These are phyloP conservation scores for Prionailurus bengalensis DNA, from an alignment of 2,113 vertebrate genomes.

Conservation along the genomic window DNA sequence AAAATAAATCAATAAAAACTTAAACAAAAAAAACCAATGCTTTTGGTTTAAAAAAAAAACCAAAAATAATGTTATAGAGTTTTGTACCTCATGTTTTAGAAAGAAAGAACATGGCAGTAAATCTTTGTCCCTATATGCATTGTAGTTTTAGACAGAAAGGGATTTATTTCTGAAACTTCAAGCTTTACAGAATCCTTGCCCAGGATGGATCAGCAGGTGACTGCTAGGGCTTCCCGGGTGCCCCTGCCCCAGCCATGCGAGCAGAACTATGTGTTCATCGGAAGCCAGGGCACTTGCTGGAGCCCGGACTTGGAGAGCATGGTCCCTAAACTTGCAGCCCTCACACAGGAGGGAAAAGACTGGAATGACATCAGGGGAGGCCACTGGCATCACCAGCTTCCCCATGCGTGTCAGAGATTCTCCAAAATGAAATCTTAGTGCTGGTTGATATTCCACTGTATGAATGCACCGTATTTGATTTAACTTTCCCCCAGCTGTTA, in stretches of 20 bases:
- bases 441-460: not conserved
- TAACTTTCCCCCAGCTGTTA: not conserved
- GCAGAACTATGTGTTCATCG: not conserved
- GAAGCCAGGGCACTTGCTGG: not conserved
- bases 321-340: not conserved
- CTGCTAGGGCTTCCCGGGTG: not conserved
- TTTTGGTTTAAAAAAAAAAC: not conserved
- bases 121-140: rapidly evolving
- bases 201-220: not conserved
- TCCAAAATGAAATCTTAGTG: not conserved
- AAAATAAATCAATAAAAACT: too few relatives aligned
- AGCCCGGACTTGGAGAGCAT: not conserved
- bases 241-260: not conserved
- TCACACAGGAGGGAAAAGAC: not conserved
- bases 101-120: not conserved
- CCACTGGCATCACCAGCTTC: not conserved
- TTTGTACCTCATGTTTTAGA: not conserved
- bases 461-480: not conserved
- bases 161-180: not conserved
- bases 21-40: not conserved
- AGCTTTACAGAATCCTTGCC: not conserved
- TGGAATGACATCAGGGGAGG: rapidly evolving
- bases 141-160: not conserved
- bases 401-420: not conserved
- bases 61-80: not conserved